These are phyloP conservation scores for Margarornis squamiger DNA, from an alignment of 2,797 vertebrate species.

Conservation along the genomic window DNA sequence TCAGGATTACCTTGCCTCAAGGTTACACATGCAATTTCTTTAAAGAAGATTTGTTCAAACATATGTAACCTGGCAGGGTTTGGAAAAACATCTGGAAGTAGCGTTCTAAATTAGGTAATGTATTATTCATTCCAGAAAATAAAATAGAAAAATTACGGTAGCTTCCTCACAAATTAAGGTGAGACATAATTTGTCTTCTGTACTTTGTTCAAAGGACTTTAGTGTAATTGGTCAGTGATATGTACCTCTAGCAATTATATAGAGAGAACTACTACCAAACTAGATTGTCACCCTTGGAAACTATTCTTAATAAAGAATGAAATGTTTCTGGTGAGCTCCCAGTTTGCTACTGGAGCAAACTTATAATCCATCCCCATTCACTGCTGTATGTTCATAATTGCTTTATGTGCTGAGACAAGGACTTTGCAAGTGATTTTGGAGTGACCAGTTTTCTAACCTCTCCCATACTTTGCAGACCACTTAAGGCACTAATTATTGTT, in stretches of 20 bases:
- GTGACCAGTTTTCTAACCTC: background rate
- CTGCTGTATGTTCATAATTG: background rate
- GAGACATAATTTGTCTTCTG: background rate
- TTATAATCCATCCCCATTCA: background rate
- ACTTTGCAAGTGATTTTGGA: background rate
- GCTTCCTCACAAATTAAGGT: background rate
- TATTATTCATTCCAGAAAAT: background rate
- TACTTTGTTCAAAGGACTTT: background rate
- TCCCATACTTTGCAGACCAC: background rate
- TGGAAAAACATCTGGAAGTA: background rate
- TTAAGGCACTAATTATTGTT: background rate
- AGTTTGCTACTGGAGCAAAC: background rate
- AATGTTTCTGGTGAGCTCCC: background rate
- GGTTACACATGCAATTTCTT: background rate
- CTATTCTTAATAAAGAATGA: background rate
- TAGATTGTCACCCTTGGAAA: background rate
- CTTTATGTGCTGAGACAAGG: background rate
- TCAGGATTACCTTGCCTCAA: background rate
- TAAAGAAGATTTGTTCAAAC: background rate
- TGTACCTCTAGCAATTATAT: background rate
- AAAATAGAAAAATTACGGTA: background rate
- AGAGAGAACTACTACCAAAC: background rate
- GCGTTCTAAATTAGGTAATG: background rate
- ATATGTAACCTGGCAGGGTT: background rate
- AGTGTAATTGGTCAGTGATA: background rate